These are phyloP conservation scores for Micrasema longulum DNA, from an alignment of 1,140 invertebrate genomes.

Conservation along the genomic window DNA sequence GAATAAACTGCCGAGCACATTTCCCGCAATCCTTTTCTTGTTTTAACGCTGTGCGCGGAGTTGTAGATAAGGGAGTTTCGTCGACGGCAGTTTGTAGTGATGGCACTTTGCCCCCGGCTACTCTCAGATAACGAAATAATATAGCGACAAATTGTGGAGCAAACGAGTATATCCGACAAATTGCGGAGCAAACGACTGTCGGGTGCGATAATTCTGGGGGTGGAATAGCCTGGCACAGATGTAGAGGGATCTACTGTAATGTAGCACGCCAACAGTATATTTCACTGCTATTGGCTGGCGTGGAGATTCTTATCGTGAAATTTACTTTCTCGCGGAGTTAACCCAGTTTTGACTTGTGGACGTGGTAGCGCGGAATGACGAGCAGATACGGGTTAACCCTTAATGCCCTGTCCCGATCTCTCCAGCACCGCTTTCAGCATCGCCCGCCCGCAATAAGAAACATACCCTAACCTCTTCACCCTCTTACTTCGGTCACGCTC, in stretches of 20 bases:
- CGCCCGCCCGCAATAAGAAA: background rate
- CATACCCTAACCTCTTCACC: background rate
- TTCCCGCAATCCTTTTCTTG: constrained; percentile 38
- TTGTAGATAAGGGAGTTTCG: constrained; percentile 54
- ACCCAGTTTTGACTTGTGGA: constrained; percentile 51
- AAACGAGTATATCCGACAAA: constrained; percentile 54
- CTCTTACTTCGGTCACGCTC: too few relatives aligned
- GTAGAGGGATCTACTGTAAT: constrained; percentile 51
- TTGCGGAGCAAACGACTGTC: constrained; percentile 52
- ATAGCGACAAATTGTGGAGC: constrained; percentile 56
- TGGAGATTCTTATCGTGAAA: constrained; percentile 44
- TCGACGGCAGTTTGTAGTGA: constrained; percentile 55
- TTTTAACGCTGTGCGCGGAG: constrained; percentile 48
- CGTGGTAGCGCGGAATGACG: constrained; percentile 42
- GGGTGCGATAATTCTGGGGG: constrained; percentile 52
- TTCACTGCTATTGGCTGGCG: constrained; percentile 50
- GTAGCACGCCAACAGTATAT: constrained; percentile 54
- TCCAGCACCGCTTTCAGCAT: background rate
- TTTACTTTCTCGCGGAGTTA: constrained; percentile 42
- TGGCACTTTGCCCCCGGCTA: constrained; percentile 53
- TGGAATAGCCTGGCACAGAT: constrained; percentile 53
- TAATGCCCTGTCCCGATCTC: background rate
- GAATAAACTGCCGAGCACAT: constrained; percentile 39
- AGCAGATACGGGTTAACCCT: constrained; percentile 20
- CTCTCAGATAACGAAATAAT: constrained; percentile 55